Evolutionary conservation across 2,113 vertebrate genomes (phyloP).

Genomic region (Danionella cerebrum): DNA sequence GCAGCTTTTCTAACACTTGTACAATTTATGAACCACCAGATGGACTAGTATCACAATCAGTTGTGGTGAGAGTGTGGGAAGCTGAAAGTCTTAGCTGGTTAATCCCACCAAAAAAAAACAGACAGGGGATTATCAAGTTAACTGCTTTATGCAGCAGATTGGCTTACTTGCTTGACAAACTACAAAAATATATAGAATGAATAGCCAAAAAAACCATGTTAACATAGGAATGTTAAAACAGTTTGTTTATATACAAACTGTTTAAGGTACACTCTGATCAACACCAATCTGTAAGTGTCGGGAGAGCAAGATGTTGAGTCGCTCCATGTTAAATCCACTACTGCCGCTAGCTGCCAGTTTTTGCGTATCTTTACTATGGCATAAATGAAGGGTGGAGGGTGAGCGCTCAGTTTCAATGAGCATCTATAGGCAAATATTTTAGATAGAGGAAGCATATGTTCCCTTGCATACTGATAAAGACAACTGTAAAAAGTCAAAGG

Average conservation of each 20-base stretch:
- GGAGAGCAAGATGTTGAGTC: too few species aligned
- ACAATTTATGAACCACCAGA: neutral
- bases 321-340: too few species aligned
- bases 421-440: neutral
- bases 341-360: too few species aligned
- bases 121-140: constrained; percentile 27
- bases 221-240: too few species aligned
- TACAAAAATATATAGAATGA: constrained; percentile 37
- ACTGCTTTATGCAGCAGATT: constrained; percentile 14
- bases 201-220: too few species aligned
- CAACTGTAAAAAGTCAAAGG: neutral
- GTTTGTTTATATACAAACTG: too few species aligned
- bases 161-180: constrained; percentile 43
- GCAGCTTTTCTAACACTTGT: neutral
- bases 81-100: neutral
- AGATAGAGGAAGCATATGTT: neutral
- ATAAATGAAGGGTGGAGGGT: too few species aligned
- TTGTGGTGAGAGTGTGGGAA: constrained; percentile 13
- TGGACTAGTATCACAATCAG: neutral
- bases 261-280: too few species aligned
- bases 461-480: neutral
- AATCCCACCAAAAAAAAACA: neutral
- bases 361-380: too few species aligned
- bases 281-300: too few species aligned
- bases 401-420: neutral